Base-by-base conservation (phyloP, 2,888 invertebrate species). In the Tetragonula carbonaria region DNA sequence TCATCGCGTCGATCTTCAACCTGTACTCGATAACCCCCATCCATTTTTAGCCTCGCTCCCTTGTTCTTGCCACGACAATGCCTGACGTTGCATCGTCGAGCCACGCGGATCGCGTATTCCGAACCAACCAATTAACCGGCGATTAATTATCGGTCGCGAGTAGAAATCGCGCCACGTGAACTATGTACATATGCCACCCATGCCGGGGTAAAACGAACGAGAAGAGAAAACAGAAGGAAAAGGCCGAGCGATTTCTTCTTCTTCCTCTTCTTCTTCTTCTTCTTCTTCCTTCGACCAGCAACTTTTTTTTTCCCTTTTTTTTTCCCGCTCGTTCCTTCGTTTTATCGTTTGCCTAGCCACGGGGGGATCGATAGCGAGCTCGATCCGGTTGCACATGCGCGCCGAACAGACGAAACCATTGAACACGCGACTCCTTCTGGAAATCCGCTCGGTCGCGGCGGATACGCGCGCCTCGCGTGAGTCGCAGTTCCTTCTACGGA, bases 301-400 rank as follows among this genome's bases (percentile, higher is more conserved):
- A 28, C 1, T 4, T 8, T 3, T 23, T 18, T 28, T 62, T 28
- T 18, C 16, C 16, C 8, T 4, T 8, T 8, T 8, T 28, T 23
- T n/a, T 13, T 2, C 13, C 45, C 55, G 38, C 75, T 65, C 45
- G 67, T 23, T 16, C 45, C 57, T 5, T 59, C 45, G 51, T 66
- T 73, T 72, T 57, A 59, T 75, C 73, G 62, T 65, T 76, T 62
- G n/a, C 63, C 53, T 53, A 62, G 66, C 74, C 55, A 38, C 80
- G 70, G 45, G 45, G 1, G 45, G 80, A 86, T 88, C 90, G 89
- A 86, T 88, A 89, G 86, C 88, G 89, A 90, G 88, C 88, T 88
- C 90, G 90, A 90, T 90, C 90, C 81, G 74, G 82, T 90, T 82
- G 90, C 88, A 86, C 90, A 90, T 89, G 89, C 90, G 90, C 90